These are phyloP conservation scores for Ibycter americanus DNA, from an alignment of 2,797 vertebrate genomes.

Conservation along the genomic window DNA sequence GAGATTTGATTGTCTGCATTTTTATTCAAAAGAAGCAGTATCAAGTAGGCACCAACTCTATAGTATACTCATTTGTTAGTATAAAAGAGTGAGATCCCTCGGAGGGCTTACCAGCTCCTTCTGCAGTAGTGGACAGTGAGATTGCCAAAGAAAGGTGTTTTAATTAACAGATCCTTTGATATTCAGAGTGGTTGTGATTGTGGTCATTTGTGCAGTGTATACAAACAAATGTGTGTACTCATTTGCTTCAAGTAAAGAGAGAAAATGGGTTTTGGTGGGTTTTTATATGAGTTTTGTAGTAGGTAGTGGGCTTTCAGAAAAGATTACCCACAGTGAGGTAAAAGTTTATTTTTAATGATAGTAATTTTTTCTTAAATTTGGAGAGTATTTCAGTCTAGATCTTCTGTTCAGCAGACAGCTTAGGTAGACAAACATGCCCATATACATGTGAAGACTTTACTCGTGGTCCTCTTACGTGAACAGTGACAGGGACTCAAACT, in stretches of 20 bases:
- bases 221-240: neutral
- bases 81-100: neutral
- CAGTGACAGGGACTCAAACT: neutral
- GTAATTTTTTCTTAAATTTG: neutral
- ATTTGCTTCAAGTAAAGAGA: neutral
- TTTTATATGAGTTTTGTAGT: neutral
- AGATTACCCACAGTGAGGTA: neutral
- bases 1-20: neutral
- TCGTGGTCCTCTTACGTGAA: rapidly evolving
- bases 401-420: neutral
- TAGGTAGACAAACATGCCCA: neutral
- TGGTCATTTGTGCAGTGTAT: neutral
- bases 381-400: neutral
- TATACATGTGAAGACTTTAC: neutral
- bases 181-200: neutral
- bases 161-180: neutral
- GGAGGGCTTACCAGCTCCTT: neutral
- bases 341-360: neutral
- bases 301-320: neutral
- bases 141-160: neutral
- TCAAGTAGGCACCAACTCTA: neutral
- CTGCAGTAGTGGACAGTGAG: neutral
- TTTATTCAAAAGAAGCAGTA: neutral
- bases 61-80: neutral
- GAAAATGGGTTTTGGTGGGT: neutral